Evolutionary conservation across 2,888 invertebrate species (phyloP), one percentile per base, ranked within the genome.

Genomic region (Cremastobaeus sp.): DNA sequence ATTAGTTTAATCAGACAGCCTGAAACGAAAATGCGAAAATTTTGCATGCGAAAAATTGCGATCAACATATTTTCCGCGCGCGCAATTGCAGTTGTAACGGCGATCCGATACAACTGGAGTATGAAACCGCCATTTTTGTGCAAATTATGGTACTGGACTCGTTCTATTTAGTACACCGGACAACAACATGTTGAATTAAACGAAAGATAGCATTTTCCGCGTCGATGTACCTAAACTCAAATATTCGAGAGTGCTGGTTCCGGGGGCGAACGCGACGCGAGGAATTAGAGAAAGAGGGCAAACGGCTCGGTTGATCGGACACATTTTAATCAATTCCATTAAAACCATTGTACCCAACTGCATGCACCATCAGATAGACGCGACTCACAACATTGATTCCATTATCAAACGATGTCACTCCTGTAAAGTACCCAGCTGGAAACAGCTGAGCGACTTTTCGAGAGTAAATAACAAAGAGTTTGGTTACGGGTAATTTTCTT

Each of bases 301-400:
- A 28, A 37, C 80, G 82, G 83, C 83, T 83, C 83, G 83, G 83
- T 86, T 83, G 86, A 86, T 84, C 84, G 84, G 83, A 86, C 86
- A 85, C 86, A 86, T 86, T 87, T 87, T 86, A 87, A 86, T 87
- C 87, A 86, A 86, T 86, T 86, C 85, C 85, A 87, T 86, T 87
- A 85, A 86, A 83, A 83, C 80, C 78, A 78, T 78, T 83, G 82
- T 82, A 79, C 77, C 52, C 55, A 64, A 62, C 60, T 73, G 73
- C 65, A 41, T 41, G 52, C 55, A 68, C 57, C 45, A 73, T 68
- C 73, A 48, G 62, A 73, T 73, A 62, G 66, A 62, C 41, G 48
- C 62, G 37, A 37, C 43, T 62, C 68, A 34, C 50, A 37, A 69
- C 69, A 69, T 69, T 69, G 57, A 69, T 74, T 73, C 62, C 50